These are phyloP conservation scores for Scaptomyza montana DNA, from an alignment of 1,140 invertebrate species.

Conservation along the genomic window DNA sequence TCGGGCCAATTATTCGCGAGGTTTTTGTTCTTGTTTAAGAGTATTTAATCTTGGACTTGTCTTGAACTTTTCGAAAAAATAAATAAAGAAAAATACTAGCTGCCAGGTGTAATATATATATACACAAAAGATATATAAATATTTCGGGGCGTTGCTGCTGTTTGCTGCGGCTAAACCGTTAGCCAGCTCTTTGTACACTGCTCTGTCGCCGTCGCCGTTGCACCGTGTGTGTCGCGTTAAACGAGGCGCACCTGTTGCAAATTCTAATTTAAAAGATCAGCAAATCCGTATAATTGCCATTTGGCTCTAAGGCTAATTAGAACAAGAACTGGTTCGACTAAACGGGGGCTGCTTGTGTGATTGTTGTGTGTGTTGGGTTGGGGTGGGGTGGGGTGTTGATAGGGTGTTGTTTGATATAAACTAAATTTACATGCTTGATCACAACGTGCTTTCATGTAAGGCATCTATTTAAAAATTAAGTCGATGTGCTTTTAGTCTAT, in stretches of 20 bases:
- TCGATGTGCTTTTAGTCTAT: no score
- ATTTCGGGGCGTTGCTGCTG: slow-evolving; percentile 29
- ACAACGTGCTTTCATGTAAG: slow-evolving; percentile 16
- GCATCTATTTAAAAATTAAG: background rate
- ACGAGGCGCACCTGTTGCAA: slow-evolving; percentile 68
- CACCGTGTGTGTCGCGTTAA: slow-evolving; percentile 4
- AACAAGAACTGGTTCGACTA: slow-evolving; percentile 56
- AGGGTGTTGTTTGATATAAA: background rate
- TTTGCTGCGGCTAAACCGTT: slow-evolving; percentile 62
- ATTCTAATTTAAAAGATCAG: slow-evolving; percentile 72
- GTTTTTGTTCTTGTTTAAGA: slow-evolving; percentile 10
- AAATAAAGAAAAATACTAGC: slow-evolving; percentile 24
- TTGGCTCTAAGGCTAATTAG: slow-evolving; percentile 59
- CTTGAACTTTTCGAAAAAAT: slow-evolving; percentile 60
- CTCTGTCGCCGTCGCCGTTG: slow-evolving; percentile 6
- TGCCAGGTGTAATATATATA: slow-evolving; percentile 37
- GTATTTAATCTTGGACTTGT: slow-evolving; percentile 57
- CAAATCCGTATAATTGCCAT: slow-evolving; percentile 63
- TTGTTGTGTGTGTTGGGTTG: no score
- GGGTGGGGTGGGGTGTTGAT: background rate
- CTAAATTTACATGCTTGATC: slow-evolving; percentile 49
- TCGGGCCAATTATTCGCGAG: slow-evolving; percentile 70
- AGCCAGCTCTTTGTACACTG: slow-evolving; percentile 44
- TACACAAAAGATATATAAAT: background rate
- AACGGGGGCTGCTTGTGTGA: background rate